phyloP scores from a whole-genome alignment of 1,140 invertebrate genomes.

The Popillia japonica region DNA sequence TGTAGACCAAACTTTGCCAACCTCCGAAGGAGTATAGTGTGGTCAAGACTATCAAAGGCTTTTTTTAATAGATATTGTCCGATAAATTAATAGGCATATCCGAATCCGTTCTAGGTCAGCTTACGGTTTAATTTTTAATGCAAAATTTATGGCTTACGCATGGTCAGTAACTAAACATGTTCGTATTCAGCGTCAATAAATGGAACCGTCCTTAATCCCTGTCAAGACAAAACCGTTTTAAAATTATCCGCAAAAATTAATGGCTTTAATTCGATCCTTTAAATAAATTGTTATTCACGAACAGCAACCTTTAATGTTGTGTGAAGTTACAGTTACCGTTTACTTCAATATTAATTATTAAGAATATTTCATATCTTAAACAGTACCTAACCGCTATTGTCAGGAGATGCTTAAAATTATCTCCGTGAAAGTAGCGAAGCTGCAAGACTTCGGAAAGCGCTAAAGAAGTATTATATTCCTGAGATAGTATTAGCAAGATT shows the following conservation, averaged over 20 bases:
- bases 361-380: too few relatives aligned
- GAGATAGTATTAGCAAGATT: too few relatives aligned
- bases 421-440: too few relatives aligned
- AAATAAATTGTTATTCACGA: not conserved
- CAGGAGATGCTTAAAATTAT: too few relatives aligned
- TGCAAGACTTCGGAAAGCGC: too few relatives aligned
- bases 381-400: too few relatives aligned
- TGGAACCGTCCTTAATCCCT: conserved; percentile 39
- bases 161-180: conserved; percentile 38
- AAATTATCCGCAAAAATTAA: conserved; percentile 30
- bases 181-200: conserved; percentile 39
- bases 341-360: not conserved
- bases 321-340: not conserved
- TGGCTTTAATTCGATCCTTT: conserved; percentile 4
- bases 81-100: too few relatives aligned
- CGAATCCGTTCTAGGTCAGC: not conserved
- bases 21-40: too few relatives aligned
- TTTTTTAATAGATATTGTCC: too few relatives aligned
- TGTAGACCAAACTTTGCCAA: too few relatives aligned
- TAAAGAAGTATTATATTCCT: too few relatives aligned
- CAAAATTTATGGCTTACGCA: conserved; percentile 40
- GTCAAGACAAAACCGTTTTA: conserved; percentile 28
- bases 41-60: too few relatives aligned
- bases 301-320: not conserved
- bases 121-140: conserved; percentile 36